A percentile compares a stretch with the other conserved stretches of the same genome.
Evolutionary conservation across 2,113 vertebrate genomes (phyloP).

Genomic region (Melanerpes aurifrons): DNA sequence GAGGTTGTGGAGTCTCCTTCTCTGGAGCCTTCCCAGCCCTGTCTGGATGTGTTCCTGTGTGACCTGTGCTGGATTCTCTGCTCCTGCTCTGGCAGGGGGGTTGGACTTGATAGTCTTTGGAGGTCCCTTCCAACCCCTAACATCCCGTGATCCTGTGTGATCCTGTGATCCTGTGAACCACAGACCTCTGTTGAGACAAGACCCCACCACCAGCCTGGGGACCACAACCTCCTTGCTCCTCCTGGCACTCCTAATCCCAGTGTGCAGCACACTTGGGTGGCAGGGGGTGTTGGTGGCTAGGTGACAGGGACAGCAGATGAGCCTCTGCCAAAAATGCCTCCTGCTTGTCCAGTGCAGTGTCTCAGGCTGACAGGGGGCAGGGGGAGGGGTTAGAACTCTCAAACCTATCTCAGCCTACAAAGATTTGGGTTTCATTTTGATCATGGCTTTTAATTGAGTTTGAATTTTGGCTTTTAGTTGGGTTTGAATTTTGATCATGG

Average conservation of each 20-base stretch:
- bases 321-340: background rate
- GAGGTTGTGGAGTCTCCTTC: no score
- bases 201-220: background rate
- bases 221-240: fast-evolving
- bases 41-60: no score
- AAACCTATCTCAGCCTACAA: fast-evolving
- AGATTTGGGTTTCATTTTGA: background rate
- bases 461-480: no score
- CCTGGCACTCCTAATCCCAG: background rate
- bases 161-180: no score
- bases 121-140: no score
- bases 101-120: no score
- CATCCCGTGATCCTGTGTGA: no score
- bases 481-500: background rate
- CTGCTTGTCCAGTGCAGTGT: background rate
- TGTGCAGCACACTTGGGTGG: background rate
- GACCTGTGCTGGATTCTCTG: no score
- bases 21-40: no score
- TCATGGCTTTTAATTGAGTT: no score
- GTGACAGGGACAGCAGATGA: background rate
- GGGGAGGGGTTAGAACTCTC: background rate
- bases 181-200: no score
- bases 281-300: background rate
- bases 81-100: no score
- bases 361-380: background rate